Conservation (phyloP, 1,140 invertebrate genomes). For the Drosophila quadrilineata region DNA sequence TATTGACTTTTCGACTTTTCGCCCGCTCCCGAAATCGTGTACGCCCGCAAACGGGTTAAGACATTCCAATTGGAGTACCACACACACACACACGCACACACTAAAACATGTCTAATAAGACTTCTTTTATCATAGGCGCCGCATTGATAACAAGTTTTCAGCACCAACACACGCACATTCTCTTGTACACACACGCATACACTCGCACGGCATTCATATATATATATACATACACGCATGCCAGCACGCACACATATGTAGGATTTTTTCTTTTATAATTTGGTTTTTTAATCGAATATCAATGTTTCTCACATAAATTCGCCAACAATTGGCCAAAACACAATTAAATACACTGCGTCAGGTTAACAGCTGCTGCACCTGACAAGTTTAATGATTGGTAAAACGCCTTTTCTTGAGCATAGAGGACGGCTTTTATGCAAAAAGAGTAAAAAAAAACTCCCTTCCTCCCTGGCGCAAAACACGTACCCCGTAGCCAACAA, state of each 20-base stretch:
- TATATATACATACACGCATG: conserved; percentile 51
- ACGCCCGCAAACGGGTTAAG: conserved; percentile 35
- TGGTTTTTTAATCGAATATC: conserved; percentile 50
- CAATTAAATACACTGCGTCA: conserved; percentile 25
- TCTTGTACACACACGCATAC: conserved; percentile 41
- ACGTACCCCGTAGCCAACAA: conserved; percentile 62
- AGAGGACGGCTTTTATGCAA: conserved; percentile 63
- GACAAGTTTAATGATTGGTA: conserved; percentile 20
- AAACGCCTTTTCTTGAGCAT: conserved; percentile 53
- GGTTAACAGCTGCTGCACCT: conserved; percentile 51
- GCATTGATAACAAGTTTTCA: conserved; percentile 78
- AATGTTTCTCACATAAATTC: conserved; percentile 32
- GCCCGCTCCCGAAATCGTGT: not conserved
- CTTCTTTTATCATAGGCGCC: conserved; percentile 76
- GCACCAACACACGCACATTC: conserved; percentile 47
- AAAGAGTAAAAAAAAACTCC: conserved; percentile 57
- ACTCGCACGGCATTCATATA: conserved; percentile 16
- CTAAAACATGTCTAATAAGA: conserved; percentile 71
- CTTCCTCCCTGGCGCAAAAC: conserved; percentile 34
- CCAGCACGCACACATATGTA: conserved; percentile 45
- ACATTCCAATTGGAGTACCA: conserved; percentile 57
- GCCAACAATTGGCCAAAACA: conserved; percentile 38
- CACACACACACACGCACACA: conserved; percentile 3
- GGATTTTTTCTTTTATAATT: conserved; percentile 64
- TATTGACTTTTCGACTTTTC: conserved; percentile 22